Base-by-base conservation (phyloP, 2,797 vertebrate species). In the Onychomys leucogaster region DNA sequence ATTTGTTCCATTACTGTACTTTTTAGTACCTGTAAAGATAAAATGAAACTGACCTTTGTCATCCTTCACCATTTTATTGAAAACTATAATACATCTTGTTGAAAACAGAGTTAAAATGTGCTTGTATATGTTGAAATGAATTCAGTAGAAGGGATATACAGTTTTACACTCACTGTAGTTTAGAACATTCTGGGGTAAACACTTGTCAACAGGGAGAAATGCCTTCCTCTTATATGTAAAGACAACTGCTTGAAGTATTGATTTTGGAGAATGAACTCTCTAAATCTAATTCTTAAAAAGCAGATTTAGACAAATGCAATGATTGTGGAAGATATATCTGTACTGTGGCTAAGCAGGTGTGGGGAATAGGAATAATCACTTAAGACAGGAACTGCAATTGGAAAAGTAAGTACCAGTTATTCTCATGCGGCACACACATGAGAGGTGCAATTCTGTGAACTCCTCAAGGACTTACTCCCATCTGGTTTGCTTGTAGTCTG, bases 401-500 rank as follows among this genome's bases (percentile, higher is more conserved):
- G 3, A 78, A 16, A 83, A 41, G 17, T 27, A 23, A 94, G 16
- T 84, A 43, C 41, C 13, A 86, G 61, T 13, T 78, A 21, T 94
- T 93, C n/a, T 90, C 19, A 14, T 19, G 27, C 0, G 61, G 2
- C 8, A 55, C 1, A 46, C 5, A 25, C 19, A 32, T 3, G 5
- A 25, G 1, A 46, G 11, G 14, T 6, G n/a, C 65, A 76, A 27
- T 23, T 29, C 1, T 63, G 14, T 61, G 52, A 88, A 67, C 90
- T 25, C 25, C 29, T 85, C 21, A 61, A 55, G 32, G 46, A 80
- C 43, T 52, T 52, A 49, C 63, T 84, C 86, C 92, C 17, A 76
- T 97, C 67, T 96, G 84, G 6, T 88, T 97, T 89, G 34, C 43
- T 57, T 75, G 1, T 87, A 65, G n/a, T 84, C 76, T 95, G 69